A percentile compares a stretch with the other conserved stretches of the same genome.
These are phyloP conservation scores for Endomychus coccineus DNA, from an alignment of 2,888 invertebrate genomes.

Conservation along the genomic window DNA sequence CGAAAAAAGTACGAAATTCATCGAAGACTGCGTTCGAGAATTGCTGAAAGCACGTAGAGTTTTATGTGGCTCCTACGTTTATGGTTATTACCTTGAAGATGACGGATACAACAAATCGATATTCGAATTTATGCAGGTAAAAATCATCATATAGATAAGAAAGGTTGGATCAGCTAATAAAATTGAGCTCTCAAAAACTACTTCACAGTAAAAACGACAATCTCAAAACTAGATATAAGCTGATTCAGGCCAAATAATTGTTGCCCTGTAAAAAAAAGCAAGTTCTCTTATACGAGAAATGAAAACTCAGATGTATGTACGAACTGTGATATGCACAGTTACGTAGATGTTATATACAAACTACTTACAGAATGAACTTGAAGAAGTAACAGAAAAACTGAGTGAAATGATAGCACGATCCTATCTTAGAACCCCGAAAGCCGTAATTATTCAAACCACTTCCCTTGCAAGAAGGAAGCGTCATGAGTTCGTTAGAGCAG, in stretches of 20 bases:
- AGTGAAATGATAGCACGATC: slow-evolving; percentile 59
- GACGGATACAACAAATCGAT: slow-evolving; percentile 58
- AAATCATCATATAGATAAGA: no score
- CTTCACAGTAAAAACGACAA: no score
- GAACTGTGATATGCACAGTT: no score
- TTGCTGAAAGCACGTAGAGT: slow-evolving; percentile 55
- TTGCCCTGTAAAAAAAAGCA: no score
- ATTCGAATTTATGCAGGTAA: slow-evolving; percentile 64
- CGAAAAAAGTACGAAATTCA: slow-evolving; percentile 48
- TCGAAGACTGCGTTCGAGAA: slow-evolving; percentile 58
- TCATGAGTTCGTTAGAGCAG: slow-evolving; percentile 56
- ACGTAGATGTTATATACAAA: neutral
- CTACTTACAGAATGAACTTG: slow-evolving; percentile 57
- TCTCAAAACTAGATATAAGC: no score
- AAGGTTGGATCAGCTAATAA: no score
- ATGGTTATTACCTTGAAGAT: slow-evolving; percentile 59
- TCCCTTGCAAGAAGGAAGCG: slow-evolving; percentile 52
- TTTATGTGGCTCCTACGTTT: slow-evolving; percentile 60
- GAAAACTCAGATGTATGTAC: no score
- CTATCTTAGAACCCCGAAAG: slow-evolving; percentile 54
- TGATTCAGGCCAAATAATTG: no score
- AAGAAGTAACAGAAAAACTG: slow-evolving; percentile 57
- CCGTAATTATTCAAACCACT: slow-evolving; percentile 55
- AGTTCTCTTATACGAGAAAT: no score
- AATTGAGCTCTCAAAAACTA: no score